These are phyloP conservation scores for Pentamera pediparva DNA, from an alignment of 53 echinoderm and acorn worm genomes.

Conservation along the genomic window DNA sequence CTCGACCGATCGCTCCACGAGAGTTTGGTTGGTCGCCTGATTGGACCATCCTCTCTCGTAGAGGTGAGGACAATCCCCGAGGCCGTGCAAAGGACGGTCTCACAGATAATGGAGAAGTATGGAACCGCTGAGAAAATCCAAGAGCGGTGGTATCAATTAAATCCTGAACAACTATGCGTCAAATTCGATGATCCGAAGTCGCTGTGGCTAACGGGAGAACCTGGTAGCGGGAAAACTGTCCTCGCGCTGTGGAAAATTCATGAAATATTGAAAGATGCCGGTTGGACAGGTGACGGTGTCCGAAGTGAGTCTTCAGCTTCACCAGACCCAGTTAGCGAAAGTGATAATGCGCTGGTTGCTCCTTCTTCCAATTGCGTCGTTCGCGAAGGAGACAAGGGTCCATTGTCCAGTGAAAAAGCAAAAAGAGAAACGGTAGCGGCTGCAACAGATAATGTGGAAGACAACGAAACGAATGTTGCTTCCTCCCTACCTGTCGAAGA, in stretches of 20 bases:
- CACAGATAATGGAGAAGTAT: not conserved
- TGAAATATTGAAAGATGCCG: not conserved
- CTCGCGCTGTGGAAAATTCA: not conserved
- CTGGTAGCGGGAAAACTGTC: slow-evolving; percentile 12
- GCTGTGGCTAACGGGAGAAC: slow-evolving; percentile 6
- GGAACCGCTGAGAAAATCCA: not conserved
- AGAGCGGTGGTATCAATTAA: not conserved
- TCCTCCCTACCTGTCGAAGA: too few species aligned
- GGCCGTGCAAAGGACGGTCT: not conserved
- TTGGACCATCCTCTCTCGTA: slow-evolving; percentile 4
- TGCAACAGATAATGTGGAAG: too few species aligned
- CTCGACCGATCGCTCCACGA: not conserved
- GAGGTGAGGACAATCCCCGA: slow-evolving; percentile 5
- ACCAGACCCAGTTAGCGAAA: not conserved
- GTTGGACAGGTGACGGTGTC: not conserved
- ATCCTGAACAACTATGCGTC: slow-evolving; percentile 6
- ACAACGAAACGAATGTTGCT: too few species aligned
- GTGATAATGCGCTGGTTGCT: too few species aligned
- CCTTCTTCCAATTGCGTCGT: too few species aligned
- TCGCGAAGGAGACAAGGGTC: too few species aligned
- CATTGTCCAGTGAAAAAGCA: too few species aligned
- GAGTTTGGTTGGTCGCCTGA: not conserved
- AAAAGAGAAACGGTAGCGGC: too few species aligned
- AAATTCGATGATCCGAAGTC: not conserved
- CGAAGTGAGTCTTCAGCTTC: not conserved